Conservation (phyloP, 2,888 invertebrate genomes). For the Diaperis boleti region DNA sequence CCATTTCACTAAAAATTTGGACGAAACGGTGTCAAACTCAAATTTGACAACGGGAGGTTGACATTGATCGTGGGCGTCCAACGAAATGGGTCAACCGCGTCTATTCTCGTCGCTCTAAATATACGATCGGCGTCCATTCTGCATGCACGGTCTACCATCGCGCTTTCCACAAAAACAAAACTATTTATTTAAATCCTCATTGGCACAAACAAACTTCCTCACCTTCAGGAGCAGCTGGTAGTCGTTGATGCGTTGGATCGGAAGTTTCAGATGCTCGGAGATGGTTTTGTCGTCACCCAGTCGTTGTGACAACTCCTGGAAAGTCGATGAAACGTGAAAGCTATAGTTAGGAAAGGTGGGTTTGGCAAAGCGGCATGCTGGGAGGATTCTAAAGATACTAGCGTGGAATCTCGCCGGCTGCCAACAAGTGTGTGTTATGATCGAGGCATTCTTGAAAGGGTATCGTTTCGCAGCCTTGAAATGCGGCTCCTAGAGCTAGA, state of each 20-base stretch:
- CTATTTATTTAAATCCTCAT: conserved; percentile 38
- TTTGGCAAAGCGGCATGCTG: conserved; percentile 6
- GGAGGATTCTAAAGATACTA: conserved; percentile 13
- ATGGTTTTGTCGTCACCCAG: conserved; percentile 91
- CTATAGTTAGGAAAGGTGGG: conserved; percentile 8
- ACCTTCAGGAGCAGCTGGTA: conserved; percentile 96
- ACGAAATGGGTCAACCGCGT: conserved; percentile 59
- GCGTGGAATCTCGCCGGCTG: conserved; percentile 11
- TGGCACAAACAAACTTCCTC: conserved; percentile 52
- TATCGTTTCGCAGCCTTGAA: neutral
- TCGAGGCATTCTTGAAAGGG: neutral
- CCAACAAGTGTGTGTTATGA: conserved; percentile 26
- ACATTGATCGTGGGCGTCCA: conserved; percentile 53
- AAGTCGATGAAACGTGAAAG: neutral
- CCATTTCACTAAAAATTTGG: neutral
- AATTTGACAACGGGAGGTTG: conserved; percentile 12
- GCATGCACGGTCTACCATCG: conserved; percentile 39
- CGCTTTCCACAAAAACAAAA: conserved; percentile 36
- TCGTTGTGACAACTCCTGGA: conserved; percentile 84
- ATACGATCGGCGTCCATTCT: conserved; percentile 49
- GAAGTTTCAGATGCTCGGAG: conserved; percentile 91
- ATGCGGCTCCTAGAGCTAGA: neutral
- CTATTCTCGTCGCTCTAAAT: conserved; percentile 56
- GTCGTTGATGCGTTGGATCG: conserved; percentile 96
- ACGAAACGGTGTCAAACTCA: neutral